Evolutionary conservation across 1,140 invertebrate species (phyloP).

Genomic region (Rhagoletis pomonella): DNA sequence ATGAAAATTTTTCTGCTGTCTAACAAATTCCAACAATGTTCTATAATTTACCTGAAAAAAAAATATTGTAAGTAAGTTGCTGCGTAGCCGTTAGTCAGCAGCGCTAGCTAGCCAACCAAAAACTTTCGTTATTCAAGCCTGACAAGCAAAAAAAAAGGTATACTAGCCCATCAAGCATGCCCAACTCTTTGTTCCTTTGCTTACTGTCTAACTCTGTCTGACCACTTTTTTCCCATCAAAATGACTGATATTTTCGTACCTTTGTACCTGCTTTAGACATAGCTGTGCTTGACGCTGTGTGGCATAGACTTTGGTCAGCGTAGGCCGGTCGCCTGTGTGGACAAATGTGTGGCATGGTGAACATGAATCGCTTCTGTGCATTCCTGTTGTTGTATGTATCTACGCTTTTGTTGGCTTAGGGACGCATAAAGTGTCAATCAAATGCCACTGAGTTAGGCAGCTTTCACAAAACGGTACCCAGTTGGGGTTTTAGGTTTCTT

Average conservation of each 20-base stretch:
- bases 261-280: neutral
- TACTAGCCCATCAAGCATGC: neutral
- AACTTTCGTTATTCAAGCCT: neutral
- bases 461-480: too few species aligned
- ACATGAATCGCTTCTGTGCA: neutral
- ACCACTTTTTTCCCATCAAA: neutral
- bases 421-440: constrained; percentile 14
- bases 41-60: neutral
- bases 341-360: neutral
- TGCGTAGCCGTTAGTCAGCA: constrained; percentile 13
- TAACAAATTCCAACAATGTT: constrained; percentile 32
- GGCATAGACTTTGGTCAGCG: neutral
- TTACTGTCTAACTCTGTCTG: neutral
- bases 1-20: constrained; percentile 9
- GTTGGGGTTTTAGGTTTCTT: too few species aligned
- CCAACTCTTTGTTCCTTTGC: neutral
- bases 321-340: neutral
- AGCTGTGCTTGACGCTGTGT: constrained; percentile 4
- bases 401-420: neutral
- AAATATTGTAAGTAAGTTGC: neutral
- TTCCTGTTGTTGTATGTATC: neutral
- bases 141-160: neutral
- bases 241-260: neutral
- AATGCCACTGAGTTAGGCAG: neutral
- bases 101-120: neutral